Evolutionary conservation across 2,113 vertebrate genomes (phyloP).

Genomic region (Cebidichthys violaceus): DNA sequence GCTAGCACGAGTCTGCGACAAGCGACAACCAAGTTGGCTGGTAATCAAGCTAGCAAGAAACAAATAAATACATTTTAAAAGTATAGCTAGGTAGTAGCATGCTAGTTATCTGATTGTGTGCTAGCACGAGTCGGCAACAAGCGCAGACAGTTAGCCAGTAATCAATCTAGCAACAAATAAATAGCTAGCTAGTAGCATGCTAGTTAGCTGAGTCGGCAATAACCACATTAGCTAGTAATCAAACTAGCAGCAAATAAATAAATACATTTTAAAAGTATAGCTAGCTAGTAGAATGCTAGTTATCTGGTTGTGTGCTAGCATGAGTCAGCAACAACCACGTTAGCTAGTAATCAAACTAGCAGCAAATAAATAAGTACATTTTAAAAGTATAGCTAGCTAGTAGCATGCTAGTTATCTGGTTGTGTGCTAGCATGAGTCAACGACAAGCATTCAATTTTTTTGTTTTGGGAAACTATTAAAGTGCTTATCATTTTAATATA

Average conservation of each 20-base stretch:
- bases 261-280: background rate
- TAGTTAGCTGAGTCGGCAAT: too few relatives aligned
- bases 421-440: too few relatives aligned
- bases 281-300: background rate
- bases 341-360: background rate
- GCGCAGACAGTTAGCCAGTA: too few relatives aligned
- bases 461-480: background rate
- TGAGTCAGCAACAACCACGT: too few relatives aligned
- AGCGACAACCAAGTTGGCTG: too few relatives aligned
- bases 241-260: background rate
- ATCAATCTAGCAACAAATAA: too few relatives aligned
- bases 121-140: background rate
- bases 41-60: too few relatives aligned
- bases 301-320: background rate
- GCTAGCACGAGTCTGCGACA: too few relatives aligned
- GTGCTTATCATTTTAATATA: background rate
- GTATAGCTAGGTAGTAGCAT: too few relatives aligned
- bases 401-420: background rate
- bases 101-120: background rate
- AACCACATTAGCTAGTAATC: background rate
- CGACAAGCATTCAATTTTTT: too few relatives aligned
- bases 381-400: background rate
- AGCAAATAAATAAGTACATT: background rate
- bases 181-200: too few relatives aligned
- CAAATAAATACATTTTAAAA: too few relatives aligned